Base-by-base conservation (phyloP, 1,140 invertebrate species). In the Drosophila baimaii region DNA sequence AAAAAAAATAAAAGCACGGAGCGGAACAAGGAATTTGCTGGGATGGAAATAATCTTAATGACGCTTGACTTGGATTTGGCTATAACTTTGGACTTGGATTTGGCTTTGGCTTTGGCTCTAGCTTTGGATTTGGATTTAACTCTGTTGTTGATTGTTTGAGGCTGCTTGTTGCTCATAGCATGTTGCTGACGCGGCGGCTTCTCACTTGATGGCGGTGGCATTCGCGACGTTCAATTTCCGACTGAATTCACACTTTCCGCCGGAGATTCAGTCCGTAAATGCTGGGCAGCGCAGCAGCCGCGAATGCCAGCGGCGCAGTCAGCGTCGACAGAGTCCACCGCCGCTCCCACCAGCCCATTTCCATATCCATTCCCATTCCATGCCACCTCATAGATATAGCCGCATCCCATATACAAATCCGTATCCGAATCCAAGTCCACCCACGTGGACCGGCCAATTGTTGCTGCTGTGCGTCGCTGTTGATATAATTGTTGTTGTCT, bases 231-330 rank as follows among this genome's bases (percentile, higher is more conserved):
- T 74, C 83, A 64, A 21, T 77, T 39, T 83, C 80, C 79, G 77
- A 89, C 83, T 88, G 79, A 88, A 83, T 70, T 83, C 75, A 58
- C 49, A 72, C 69, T 89, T 89, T 77, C 71, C 80, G 79, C 61
- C 64, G 77, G 79, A 77, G 84, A 88, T 83, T 72, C 84, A 79
- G 68, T 21, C 41, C 68, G 43, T 33, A 57, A 80, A 70, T 39
- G 71, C 41, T 58, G 35, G 61, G 56, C 63, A 35, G 69, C 43
- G 57, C 39, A 37, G 33, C 78, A 17, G 39, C 59, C 33, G 46
- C 17, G 58, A 61, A 61, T 23, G 66, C 49, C 17, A 25, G 31
- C 69, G 13, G 27, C 25, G 59, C 59, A 59, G 59, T 31, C 23
- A 43, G 41, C n/a, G 17, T 29, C 25, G 43, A 29, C 72, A 35